Percentiles rank a stretch among this genome's conserved stretches.
Evolutionary conservation across 2,797 vertebrate species (phyloP).

Genomic region (Gymnoscopelus braueri): DNA sequence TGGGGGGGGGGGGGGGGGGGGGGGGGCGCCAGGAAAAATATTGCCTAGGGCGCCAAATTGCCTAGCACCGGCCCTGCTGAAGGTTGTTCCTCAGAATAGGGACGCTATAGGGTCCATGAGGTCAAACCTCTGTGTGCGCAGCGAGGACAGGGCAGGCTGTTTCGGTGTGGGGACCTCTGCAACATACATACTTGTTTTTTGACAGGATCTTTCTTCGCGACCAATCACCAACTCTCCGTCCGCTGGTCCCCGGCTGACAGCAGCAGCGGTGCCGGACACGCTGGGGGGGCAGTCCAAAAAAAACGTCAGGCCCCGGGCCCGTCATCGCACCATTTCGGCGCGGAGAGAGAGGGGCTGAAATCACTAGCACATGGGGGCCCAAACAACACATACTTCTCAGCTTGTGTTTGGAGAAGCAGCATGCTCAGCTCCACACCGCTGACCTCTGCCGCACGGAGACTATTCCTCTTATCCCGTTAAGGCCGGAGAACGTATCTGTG

Average conservation of each 20-base stretch:
- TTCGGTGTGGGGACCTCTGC: conserved; percentile 38
- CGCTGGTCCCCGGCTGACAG: conserved; percentile 45
- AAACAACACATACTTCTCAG: conserved; percentile 43
- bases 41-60: no score
- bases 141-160: conserved; percentile 25
- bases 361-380: conserved; percentile 76
- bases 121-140: conserved; percentile 44
- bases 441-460: conserved; percentile 46
- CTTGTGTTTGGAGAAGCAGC: conserved; percentile 63
- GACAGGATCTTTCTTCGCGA: conserved; percentile 49
- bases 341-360: conserved; percentile 63
- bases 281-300: conserved; percentile 33
- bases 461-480: conserved; percentile 31
- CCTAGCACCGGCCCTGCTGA: no score
- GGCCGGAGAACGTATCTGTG: no score
- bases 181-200: conserved; percentile 49
- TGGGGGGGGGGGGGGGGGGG: no score
- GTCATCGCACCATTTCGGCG: conserved; percentile 50
- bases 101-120: no score
- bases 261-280: conserved; percentile 44
- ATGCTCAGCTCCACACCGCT: conserved; percentile 38
- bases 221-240: conserved; percentile 46
- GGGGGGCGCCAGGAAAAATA: no score
- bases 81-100: no score
- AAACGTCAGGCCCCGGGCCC: conserved; percentile 52